These are phyloP conservation scores for Thamnophis sirtalis DNA, from an alignment of 2,113 vertebrate species.

Conservation along the genomic window DNA sequence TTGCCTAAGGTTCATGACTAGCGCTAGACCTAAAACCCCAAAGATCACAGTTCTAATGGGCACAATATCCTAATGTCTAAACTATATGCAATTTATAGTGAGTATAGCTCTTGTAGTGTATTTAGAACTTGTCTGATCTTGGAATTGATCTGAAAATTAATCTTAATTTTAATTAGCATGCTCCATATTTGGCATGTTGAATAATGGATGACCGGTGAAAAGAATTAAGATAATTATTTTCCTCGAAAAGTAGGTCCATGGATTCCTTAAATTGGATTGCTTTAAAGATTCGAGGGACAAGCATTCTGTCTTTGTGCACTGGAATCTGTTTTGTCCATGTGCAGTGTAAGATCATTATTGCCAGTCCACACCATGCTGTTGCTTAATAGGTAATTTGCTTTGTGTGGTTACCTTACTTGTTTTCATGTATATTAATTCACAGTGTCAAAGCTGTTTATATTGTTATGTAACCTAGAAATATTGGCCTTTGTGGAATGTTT, in stretches of 20 bases:
- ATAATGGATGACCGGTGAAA: constrained; percentile 6
- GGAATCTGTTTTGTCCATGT: constrained; percentile 38
- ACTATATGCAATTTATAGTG: neutral
- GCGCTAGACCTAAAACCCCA: neutral
- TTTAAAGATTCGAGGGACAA: constrained; percentile 36
- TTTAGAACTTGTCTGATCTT: constrained; percentile 12
- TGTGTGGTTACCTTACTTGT: constrained; percentile 45
- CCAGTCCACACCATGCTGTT: constrained; percentile 13
- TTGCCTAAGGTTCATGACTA: neutral
- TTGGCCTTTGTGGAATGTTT: constrained; percentile 53
- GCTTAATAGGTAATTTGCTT: constrained; percentile 34
- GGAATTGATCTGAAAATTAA: constrained; percentile 27
- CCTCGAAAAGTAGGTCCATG: neutral
- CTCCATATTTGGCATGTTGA: constrained; percentile 19
- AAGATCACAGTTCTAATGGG: neutral
- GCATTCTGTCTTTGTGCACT: neutral
- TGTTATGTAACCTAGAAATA: constrained; percentile 59
- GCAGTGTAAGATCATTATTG: constrained; percentile 38
- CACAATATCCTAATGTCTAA: neutral
- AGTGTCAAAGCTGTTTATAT: constrained; percentile 58
- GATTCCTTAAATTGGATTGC: neutral
- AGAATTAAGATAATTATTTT: constrained; percentile 3
- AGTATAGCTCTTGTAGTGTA: neutral
- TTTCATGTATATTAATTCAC: constrained; percentile 61
- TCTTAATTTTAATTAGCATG: constrained; percentile 5